A percentile compares a stretch with the other conserved stretches of the same genome.
phyloP scores from a whole-genome alignment of 2,113 vertebrate species.

The Emberiza fucata region DNA sequence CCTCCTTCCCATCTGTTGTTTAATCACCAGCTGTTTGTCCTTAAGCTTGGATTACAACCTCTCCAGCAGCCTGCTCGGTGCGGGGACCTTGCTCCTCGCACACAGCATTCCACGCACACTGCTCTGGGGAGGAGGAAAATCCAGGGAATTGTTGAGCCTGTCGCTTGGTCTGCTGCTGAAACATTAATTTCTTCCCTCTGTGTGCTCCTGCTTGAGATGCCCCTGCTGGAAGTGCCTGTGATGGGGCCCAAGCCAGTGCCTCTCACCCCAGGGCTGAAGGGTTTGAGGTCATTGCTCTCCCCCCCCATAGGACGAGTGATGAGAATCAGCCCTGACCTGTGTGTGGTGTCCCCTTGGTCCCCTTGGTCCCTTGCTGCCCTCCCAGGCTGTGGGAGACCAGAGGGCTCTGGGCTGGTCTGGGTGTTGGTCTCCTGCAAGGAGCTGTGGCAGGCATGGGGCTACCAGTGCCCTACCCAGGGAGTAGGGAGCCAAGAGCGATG shows the following conservation, averaged over 20 bases:
- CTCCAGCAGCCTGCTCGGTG: neutral
- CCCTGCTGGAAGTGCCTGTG: neutral
- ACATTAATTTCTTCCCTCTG: neutral
- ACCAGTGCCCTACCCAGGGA: accelerated
- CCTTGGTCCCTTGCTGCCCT: neutral
- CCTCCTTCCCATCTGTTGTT: conserved; percentile 40
- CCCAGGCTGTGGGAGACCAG: accelerated
- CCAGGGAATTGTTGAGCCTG: neutral
- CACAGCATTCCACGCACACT: accelerated
- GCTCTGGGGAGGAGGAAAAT: neutral
- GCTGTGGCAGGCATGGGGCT: accelerated
- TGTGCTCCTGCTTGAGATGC: neutral
- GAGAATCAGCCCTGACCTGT: neutral
- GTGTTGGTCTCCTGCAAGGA: neutral
- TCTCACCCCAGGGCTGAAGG: accelerated
- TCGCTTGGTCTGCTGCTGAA: neutral
- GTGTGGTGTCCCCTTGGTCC: neutral
- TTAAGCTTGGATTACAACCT: conserved; percentile 10
- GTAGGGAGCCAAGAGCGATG: neutral
- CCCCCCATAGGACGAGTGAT: accelerated
- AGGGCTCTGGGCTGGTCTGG: neutral
- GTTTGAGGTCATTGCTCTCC: neutral
- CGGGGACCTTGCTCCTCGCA: neutral
- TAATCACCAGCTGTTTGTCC: conserved; percentile 42
- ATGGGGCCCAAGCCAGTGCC: accelerated